Base-by-base conservation (phyloP, 2,888 invertebrate genomes). In the Drosophila subquinaria region DNA sequence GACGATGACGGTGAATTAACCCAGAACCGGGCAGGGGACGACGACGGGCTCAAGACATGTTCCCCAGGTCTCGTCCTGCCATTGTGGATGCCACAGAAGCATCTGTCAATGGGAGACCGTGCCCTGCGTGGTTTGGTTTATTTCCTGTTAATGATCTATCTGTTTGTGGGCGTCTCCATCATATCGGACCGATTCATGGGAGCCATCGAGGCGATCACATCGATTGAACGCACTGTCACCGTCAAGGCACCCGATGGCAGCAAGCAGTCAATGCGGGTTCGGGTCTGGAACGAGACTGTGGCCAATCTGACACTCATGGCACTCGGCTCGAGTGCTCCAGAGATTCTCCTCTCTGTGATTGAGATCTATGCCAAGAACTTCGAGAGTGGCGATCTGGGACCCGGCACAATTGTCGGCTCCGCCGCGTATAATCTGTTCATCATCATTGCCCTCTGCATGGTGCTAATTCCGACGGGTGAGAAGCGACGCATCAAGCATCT, bases 171-270 rank as follows among this genome's bases (percentile, higher is more conserved):
- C 64, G 99, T 99, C 50, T 99, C 99, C 83, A 99, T 99, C 92
- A 97, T 99, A 79, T 98, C 99, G 82, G 99, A 99, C 93, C 96
- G 99, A 69, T 99, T 99, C 94, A 99, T 99, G 99, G 98, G 98
- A 45, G 97, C 99, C 88, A 99, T 99, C 92, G 99, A 99, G 94
- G 98, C 98, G 81, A 99, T 99, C 92, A 99, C 99, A 59, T 98
- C 99, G 0, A 96, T 98, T 92, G 99, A 99, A 93, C 97, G 97
- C 89, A 98, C 98, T 93, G 96, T 99, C 90, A 95, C 96, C 88
- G 96, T 99, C 69, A 97, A 97, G 90, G 96, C 97, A 79, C 95
- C 97, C 76, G 97, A 97, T 89, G 97, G 97, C 72, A 97, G 97
- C 72, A 95, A 95, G 13, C 97, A 98, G 90, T 96, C 97, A 82